These are phyloP conservation scores for Pteria penguin DNA, from an alignment of 2,888 invertebrate species.

Conservation along the genomic window DNA sequence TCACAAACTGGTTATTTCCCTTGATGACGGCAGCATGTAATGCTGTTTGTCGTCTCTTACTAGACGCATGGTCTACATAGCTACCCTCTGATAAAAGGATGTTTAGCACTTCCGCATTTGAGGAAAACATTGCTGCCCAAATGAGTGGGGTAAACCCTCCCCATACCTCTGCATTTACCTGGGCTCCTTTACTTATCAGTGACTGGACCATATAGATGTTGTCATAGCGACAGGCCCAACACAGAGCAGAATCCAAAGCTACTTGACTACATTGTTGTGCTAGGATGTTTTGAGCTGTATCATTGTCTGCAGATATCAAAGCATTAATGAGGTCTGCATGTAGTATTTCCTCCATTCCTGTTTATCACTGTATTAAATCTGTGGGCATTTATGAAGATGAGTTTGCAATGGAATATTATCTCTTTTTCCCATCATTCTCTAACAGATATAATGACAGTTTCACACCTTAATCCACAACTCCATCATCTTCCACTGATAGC, in stretches of 20 bases:
- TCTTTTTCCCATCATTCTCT: too few relatives aligned
- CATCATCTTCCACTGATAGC: too few relatives aligned
- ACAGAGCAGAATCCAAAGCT: slow-evolving; percentile 56
- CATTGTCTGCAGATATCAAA: slow-evolving; percentile 49
- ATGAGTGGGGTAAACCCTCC: slow-evolving; percentile 64
- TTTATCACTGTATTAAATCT: background rate
- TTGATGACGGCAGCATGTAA: slow-evolving; percentile 62
- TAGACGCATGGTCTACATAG: slow-evolving; percentile 52
- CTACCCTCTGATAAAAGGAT: slow-evolving; percentile 52
- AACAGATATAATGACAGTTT: too few relatives aligned
- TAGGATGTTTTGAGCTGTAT: slow-evolving; percentile 33
- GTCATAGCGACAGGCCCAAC: slow-evolving; percentile 63
- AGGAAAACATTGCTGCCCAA: slow-evolving; percentile 59
- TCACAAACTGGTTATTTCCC: slow-evolving; percentile 44
- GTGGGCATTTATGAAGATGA: too few relatives aligned
- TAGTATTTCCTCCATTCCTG: slow-evolving; percentile 8
- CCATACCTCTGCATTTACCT: slow-evolving; percentile 56
- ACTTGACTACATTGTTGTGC: slow-evolving; percentile 43
- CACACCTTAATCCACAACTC: too few relatives aligned
- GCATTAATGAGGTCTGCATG: slow-evolving; percentile 38
- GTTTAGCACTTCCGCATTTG: slow-evolving; percentile 44
- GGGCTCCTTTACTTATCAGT: slow-evolving; percentile 51
- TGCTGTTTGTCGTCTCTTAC: slow-evolving; percentile 56
- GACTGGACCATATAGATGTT: slow-evolving; percentile 46
- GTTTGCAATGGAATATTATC: too few relatives aligned